phyloP scores from a whole-genome alignment of 2,797 vertebrate genomes.

The Pantherophis vulpinus region DNA sequence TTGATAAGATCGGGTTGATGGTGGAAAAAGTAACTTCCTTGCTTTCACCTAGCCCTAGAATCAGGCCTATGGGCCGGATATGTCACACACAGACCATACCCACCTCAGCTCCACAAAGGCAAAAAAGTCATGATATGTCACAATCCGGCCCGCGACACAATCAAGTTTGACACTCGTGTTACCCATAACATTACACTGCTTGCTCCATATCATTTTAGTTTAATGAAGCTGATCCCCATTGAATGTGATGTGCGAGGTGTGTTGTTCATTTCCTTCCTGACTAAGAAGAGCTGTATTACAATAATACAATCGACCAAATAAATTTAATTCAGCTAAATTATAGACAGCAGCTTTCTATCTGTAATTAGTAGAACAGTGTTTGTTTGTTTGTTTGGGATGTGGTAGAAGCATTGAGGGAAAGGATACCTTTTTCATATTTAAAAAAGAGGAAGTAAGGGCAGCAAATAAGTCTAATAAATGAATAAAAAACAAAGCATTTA shows the following conservation, averaged over 20 bases:
- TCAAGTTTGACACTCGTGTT: not conserved
- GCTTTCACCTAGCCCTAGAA: not conserved
- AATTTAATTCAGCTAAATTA: not conserved
- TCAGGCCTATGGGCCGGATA: too few relatives aligned
- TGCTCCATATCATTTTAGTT: not conserved
- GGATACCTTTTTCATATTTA: not conserved
- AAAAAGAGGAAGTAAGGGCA: not conserved
- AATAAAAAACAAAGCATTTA: not conserved
- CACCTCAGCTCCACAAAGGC: too few relatives aligned
- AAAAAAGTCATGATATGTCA: too few relatives aligned
- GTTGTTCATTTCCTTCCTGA: not conserved
- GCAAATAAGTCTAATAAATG: too few relatives aligned
- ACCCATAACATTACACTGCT: not conserved
- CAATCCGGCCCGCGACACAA: too few relatives aligned
- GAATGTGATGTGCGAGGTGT: not conserved
- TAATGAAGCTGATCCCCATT: not conserved
- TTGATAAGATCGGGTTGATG: not conserved
- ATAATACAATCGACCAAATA: not conserved
- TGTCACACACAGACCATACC: fast-evolving
- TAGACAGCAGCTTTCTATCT: not conserved
- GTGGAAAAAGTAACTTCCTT: not conserved
- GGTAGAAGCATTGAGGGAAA: not conserved
- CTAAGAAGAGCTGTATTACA: not conserved
- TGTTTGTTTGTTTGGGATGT: not conserved
- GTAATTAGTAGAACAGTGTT: not conserved